Percentiles rank a stretch among this genome's conserved stretches.
phyloP scores from a whole-genome alignment of 1,140 invertebrate species.

The Nylanderia fulva region DNA sequence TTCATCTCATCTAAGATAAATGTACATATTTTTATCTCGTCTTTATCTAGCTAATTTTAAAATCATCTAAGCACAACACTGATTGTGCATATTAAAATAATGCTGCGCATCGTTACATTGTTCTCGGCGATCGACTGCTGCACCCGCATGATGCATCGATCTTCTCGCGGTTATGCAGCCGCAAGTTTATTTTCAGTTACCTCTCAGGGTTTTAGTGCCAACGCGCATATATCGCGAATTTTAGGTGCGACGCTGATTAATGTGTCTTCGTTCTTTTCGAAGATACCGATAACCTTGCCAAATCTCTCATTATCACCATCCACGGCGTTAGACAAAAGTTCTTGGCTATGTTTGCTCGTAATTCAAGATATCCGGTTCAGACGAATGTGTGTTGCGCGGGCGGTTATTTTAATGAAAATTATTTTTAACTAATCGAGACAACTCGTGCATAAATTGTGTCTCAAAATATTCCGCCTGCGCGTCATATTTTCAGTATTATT shows the following conservation, averaged over 20 bases:
- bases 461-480: neutral
- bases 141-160: neutral
- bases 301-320: slow-evolving; percentile 29
- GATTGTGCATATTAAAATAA: neutral
- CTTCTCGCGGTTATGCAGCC: neutral
- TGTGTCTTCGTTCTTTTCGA: slow-evolving; percentile 43
- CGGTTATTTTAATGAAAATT: slow-evolving; percentile 14
- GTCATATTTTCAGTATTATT: neutral
- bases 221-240: neutral
- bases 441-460: neutral
- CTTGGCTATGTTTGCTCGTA: neutral
- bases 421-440: neutral
- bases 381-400: neutral
- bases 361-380: slow-evolving; percentile 23
- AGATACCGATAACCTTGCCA: slow-evolving; percentile 43
- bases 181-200: slow-evolving; percentile 66
- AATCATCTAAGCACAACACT: no score
- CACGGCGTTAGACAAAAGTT: slow-evolving; percentile 27
- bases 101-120: neutral
- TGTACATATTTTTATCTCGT: no score
- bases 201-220: slow-evolving; percentile 61
- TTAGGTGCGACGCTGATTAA: slow-evolving; percentile 70
- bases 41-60: no score
- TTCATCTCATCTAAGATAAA: no score
- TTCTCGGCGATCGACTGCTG: neutral